These are phyloP conservation scores for Euplagia quadripunctaria DNA, from an alignment of 2,888 invertebrate species.

Conservation along the genomic window DNA sequence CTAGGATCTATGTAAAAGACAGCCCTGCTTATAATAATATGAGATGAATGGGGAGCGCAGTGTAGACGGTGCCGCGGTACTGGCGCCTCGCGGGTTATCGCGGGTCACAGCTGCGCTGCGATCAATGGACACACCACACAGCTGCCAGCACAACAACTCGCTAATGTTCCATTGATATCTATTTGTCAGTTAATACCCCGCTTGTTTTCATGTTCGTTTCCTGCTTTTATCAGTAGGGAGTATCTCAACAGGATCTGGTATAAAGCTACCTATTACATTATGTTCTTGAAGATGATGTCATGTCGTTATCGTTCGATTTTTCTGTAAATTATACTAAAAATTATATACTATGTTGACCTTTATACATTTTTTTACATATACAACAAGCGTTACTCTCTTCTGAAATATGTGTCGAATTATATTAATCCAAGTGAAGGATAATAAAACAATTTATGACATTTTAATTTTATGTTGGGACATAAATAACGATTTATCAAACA, in stretches of 20 bases:
- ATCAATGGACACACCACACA: constrained; percentile 65
- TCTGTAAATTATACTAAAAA: neutral
- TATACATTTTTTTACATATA: neutral
- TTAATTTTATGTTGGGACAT: neutral
- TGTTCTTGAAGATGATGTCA: constrained; percentile 7
- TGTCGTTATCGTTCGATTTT: neutral
- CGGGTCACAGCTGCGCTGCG: constrained; percentile 70
- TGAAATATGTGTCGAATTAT: neutral
- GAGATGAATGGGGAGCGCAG: constrained; percentile 75
- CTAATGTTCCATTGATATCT: constrained; percentile 60
- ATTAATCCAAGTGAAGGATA: neutral
- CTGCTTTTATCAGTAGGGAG: constrained; percentile 43
- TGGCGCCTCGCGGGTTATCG: constrained; percentile 85
- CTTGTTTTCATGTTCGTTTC: constrained; percentile 43
- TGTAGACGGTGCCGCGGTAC: constrained; percentile 58
- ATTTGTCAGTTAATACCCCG: constrained; percentile 46
- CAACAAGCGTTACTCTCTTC: too few species aligned
- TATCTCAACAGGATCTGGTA: constrained; percentile 40
- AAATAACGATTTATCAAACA: neutral
- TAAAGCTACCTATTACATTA: neutral
- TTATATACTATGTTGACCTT: neutral
- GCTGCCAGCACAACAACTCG: constrained; percentile 61
- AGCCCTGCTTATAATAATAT: constrained; percentile 40
- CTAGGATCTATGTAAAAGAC: constrained; percentile 3
- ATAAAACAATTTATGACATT: neutral